These are phyloP conservation scores for Dysmachus trigonus DNA, from an alignment of 2,888 invertebrate species.

Conservation along the genomic window DNA sequence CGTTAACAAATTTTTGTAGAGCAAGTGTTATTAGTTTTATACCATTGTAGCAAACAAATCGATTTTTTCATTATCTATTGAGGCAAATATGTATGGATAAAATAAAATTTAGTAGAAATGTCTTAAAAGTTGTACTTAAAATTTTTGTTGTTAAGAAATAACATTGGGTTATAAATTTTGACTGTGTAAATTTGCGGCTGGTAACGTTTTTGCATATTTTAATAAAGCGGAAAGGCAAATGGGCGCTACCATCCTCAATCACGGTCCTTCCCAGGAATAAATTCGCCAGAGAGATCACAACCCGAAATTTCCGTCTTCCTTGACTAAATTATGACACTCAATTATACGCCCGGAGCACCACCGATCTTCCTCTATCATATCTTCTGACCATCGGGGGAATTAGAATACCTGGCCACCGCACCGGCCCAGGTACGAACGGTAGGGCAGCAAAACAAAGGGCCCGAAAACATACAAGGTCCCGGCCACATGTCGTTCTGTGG, in stretches of 20 bases:
- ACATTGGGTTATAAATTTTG: background rate
- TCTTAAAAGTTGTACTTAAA: no score
- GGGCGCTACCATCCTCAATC: conserved; percentile 27
- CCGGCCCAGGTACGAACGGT: conserved; percentile 13
- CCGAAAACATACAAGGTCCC: background rate
- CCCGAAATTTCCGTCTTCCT: conserved; percentile 37
- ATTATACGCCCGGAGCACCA: conserved; percentile 28
- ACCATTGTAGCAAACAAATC: no score
- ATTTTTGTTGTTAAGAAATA: no score
- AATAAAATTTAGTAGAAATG: no score
- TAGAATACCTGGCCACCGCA: conserved; percentile 8
- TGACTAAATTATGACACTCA: conserved; percentile 43
- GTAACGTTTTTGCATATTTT: conserved; percentile 5
- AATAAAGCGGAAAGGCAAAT: conserved; percentile 15
- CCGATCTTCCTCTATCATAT: background rate
- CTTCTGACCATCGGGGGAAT: background rate
- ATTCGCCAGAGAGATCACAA: conserved; percentile 14
- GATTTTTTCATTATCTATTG: no score
- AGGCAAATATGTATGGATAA: no score
- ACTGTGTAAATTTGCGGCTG: background rate
- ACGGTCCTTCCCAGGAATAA: conserved; percentile 34
- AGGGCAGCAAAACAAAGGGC: background rate
- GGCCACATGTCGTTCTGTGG: conserved; percentile 23
- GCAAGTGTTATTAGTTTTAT: no score
- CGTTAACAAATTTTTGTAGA: no score